phyloP scores from a whole-genome alignment of 2,797 vertebrate species.

The Clarias pachynema region DNA sequence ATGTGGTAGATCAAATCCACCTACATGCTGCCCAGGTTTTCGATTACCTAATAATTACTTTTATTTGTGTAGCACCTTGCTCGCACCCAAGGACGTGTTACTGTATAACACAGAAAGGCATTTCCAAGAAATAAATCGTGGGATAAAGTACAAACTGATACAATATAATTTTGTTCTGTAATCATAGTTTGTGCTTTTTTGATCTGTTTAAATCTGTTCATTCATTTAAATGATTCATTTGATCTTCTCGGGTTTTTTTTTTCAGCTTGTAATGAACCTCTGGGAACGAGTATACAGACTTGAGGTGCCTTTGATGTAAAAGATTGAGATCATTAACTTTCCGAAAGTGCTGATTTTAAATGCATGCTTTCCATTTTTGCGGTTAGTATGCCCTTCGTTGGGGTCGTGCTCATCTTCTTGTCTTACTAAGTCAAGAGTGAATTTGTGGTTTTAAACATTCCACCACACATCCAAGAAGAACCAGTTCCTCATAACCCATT shows the following conservation, averaged over 20 bases:
- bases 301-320: neutral
- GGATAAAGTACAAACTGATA: neutral
- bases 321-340: neutral
- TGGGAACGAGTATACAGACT: neutral
- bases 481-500: neutral
- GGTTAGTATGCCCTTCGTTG: neutral
- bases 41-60: slow-evolving; percentile 23
- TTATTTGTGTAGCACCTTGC: slow-evolving; percentile 1
- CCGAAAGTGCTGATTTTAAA: too few relatives aligned
- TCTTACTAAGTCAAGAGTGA: neutral
- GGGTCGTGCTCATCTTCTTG: neutral
- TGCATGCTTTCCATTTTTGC: neutral
- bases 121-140: neutral
- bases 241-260: neutral
- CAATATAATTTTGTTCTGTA: neutral
- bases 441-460: neutral
- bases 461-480: neutral
- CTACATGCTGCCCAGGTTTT: slow-evolving; percentile 27
- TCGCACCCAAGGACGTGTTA: neutral
- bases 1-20: slow-evolving; percentile 21
- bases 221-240: neutral
- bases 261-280: neutral
- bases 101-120: neutral
- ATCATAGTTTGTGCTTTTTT: neutral
- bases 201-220: neutral